Evolutionary conservation across 1,140 invertebrate genomes (phyloP), one percentile per base, ranked within the genome.

Genomic region (Drosophila virilis): DNA sequence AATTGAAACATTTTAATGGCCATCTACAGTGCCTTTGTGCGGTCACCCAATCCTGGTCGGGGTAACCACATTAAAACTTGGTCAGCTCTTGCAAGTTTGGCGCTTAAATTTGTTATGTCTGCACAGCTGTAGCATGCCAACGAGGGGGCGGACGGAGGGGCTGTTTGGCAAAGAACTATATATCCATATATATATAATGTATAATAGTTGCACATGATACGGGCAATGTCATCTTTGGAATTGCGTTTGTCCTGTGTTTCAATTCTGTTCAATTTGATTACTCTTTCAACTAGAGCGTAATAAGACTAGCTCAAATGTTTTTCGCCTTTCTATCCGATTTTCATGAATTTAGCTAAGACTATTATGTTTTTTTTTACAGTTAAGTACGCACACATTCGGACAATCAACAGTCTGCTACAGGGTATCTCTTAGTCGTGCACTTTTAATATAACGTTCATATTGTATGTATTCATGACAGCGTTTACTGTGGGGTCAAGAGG

Each of bases 11-110:
- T 74, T 84, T 84, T 85, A 74, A 72, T 68, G 81, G 66, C 60
- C 60, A 48, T 35, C 38, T 22, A 15, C 38, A 17, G 6, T 35
- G 48, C 13, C 22, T 22, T 42, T 52, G 52, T 69, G 55, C 40
- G 46, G 15, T 40, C 50, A 35, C 37, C 46, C 40, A 13, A 61
- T 67, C 46, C 40, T 46, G 48, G 52, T 40, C 54, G 50, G 64
- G 40, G 65, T 86, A 83, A 83, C 68, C 72, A 42, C 83, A 88
- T 86, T 86, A 83, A 88, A 86, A 88, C 52, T 88, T 86, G 72
- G 76, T 52, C 57, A 69, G 57, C 79, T 71, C 74, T 70, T 46
- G 51, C 58, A 78, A 88, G 68, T 73, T 88, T 68, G 50, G 45
- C 75, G 66, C 79, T 86, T 79, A 79, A 83, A 79, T 81, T 86